Evolutionary conservation across 1,140 invertebrate genomes (phyloP).

Genomic region (Oryzaephilus surinamensis): DNA sequence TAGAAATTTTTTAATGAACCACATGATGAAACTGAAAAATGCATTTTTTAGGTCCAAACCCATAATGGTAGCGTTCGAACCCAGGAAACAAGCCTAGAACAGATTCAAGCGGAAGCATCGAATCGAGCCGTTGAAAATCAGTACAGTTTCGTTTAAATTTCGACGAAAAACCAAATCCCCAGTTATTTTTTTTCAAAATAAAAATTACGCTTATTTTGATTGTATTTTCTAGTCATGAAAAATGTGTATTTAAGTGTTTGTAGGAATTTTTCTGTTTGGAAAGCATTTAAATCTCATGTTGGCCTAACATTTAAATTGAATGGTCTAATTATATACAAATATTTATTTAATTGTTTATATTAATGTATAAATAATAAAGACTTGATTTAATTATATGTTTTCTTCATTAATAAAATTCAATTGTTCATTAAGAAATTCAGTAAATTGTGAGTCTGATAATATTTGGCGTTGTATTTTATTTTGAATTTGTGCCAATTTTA

Average conservation of each 20-base stretch:
- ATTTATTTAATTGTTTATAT: not conserved
- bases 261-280: too few relatives aligned
- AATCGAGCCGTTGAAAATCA: constrained; percentile 55
- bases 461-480: constrained; percentile 37
- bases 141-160: constrained; percentile 47
- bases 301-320: too few relatives aligned
- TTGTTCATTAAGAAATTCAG: constrained; percentile 22
- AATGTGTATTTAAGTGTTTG: not conserved
- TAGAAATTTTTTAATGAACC: not conserved
- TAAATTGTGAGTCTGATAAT: constrained; percentile 32
- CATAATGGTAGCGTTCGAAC: constrained; percentile 42
- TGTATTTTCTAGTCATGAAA: not conserved
- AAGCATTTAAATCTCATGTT: too few relatives aligned
- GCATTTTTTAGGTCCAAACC: constrained; percentile 32
- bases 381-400: constrained; percentile 1
- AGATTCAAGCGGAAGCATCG: constrained; percentile 33
- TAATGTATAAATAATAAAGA: not conserved
- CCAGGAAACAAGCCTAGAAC: constrained; percentile 41
- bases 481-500: constrained; percentile 43
- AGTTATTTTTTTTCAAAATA: not conserved
- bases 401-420: constrained; percentile 8
- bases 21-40: not conserved
- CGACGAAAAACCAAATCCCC: not conserved
- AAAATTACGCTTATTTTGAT: not conserved
- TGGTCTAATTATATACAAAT: constrained; percentile 1